A percentile compares a stretch with the other conserved stretches of the same genome.
These are phyloP conservation scores for Urophycis tenuis DNA, from an alignment of 2,797 vertebrate species.

Conservation along the genomic window DNA sequence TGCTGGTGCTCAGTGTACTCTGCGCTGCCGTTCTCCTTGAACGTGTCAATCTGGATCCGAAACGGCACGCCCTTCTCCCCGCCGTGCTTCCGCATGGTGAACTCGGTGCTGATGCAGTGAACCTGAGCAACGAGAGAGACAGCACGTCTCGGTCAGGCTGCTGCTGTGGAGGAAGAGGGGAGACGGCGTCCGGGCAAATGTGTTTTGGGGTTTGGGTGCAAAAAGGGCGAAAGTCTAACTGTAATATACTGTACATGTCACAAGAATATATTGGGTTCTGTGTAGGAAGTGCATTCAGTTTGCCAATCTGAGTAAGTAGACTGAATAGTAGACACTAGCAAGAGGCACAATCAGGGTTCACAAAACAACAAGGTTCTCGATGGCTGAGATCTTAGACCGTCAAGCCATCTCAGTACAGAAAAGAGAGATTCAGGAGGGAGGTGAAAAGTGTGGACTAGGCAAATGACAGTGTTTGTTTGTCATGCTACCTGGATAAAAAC, in stretches of 20 bases:
- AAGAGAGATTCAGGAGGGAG: conserved; percentile 6
- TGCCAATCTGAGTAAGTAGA: conserved; percentile 9
- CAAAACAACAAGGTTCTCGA: background rate
- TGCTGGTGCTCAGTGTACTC: conserved; percentile 95
- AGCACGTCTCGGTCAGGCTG: background rate
- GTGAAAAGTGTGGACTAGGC: conserved; percentile 3
- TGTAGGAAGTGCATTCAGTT: conserved; percentile 14
- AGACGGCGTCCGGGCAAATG: background rate
- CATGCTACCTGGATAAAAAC: conserved; percentile 91
- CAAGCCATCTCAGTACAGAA: conserved; percentile 11
- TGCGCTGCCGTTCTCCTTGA: conserved; percentile 83
- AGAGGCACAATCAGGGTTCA: background rate
- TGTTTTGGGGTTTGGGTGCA: background rate
- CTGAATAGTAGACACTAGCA: conserved; percentile 14
- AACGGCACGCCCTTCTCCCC: conserved; percentile 96
- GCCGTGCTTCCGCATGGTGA: conserved; percentile 94
- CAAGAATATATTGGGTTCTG: conserved; percentile 14
- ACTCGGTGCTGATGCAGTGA: conserved; percentile 97
- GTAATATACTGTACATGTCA: background rate
- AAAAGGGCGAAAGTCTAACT: conserved; percentile 11
- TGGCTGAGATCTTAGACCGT: conserved; percentile 11
- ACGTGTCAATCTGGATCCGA: conserved; percentile 92
- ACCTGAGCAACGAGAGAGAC: conserved; percentile 67
- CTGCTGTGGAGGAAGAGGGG: background rate
- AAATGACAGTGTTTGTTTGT: conserved; percentile 16